Base-by-base conservation (phyloP, 2,888 invertebrate genomes). In the Gandaritis pyraliata region DNA sequence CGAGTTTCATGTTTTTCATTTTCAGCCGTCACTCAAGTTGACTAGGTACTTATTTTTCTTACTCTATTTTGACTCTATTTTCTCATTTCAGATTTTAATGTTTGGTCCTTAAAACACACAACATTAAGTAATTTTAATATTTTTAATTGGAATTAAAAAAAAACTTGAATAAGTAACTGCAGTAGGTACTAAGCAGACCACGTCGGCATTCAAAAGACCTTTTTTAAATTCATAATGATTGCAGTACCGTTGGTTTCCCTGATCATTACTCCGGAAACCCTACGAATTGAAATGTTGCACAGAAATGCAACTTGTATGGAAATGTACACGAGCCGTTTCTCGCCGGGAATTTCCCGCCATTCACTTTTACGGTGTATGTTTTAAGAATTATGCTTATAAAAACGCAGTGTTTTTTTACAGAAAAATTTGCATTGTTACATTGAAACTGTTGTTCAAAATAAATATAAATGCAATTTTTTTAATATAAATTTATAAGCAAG, bases 241-340 rank as follows among this genome's bases (percentile, higher is more conserved):
- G 29, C 38, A 15, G 18, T 13, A 13, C 38, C 47, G 16, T 15
- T 38, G 47, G 18, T 30, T 55, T 12, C 54, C 16, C 39, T 30
- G 39, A 48, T 56, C 55, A 56, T 56, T 56, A 56, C 55, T 48
- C 55, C 30, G 39, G 29, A 6, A 41, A 30, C 47, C 38, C 13
- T 39, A 47, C 48, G 48, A 56, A 56, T 56, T 39, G 48, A 48
- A 16, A 15, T 48, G 29, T 56, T 51, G 12, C 23, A 13, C 12
- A 45, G 30, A 56, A 56, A 56, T 56, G 47, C 55, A 55, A 39
- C 55, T 55, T 55, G 55, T 54, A 23, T 54, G 16, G 36, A 54
- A 46, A 54, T 54, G 30, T 45, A 46, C 13, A 33, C 45, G 13
- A 30, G 11, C 10, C 16, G 8, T 50, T 18, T 46, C 36, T 46